Conservation (phyloP, 2,888 invertebrate genomes). For the Conomelus anceps region DNA sequence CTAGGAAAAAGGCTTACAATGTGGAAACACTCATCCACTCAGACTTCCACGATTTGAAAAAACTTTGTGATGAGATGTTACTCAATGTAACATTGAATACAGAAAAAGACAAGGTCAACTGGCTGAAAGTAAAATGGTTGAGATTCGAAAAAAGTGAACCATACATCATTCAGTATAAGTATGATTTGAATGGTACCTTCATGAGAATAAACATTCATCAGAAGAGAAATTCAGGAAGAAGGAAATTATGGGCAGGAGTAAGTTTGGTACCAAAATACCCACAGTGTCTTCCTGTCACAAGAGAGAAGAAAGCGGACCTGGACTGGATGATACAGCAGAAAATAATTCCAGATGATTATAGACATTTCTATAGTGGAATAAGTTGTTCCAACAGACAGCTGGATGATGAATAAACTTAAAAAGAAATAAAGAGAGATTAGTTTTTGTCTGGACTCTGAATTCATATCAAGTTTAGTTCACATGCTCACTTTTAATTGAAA, state of each 20-base stretch:
- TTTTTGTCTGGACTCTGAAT: too few relatives aligned
- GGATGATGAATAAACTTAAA: background rate
- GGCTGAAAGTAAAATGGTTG: slow-evolving; percentile 27
- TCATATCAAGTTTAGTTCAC: too few relatives aligned
- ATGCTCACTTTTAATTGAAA: too few relatives aligned
- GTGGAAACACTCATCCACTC: background rate
- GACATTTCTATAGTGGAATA: background rate
- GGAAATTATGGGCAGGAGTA: background rate
- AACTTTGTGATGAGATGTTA: background rate
- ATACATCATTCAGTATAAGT: slow-evolving; percentile 23
- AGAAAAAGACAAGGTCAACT: slow-evolving; percentile 22
- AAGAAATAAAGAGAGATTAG: background rate
- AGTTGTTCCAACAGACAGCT: background rate
- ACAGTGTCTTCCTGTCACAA: background rate
- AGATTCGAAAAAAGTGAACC: slow-evolving; percentile 24
- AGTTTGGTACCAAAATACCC: background rate
- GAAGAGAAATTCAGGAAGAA: background rate
- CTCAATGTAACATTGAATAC: slow-evolving; percentile 5
- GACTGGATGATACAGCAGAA: background rate
- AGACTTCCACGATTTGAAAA: background rate
- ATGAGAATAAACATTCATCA: background rate
- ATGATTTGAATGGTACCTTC: slow-evolving; percentile 3
- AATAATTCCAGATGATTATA: background rate
- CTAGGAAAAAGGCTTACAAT: slow-evolving; percentile 23
- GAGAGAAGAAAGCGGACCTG: background rate